A percentile compares a stretch with the other conserved stretches of the same genome.
Conservation (phyloP, 2,888 invertebrate species). For the Chrysolina oricalcia region DNA sequence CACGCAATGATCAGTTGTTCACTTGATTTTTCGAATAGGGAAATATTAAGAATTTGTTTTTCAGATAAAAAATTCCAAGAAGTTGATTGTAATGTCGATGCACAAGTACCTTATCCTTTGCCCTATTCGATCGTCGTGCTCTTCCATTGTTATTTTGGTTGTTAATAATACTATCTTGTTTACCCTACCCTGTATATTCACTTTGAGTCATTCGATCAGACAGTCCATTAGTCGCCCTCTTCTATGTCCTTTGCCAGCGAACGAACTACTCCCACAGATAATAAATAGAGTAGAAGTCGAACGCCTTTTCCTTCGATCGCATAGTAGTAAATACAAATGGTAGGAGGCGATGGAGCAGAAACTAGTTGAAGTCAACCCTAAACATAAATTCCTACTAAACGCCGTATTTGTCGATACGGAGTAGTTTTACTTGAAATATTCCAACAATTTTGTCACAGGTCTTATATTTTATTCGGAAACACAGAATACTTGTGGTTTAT, state of each 20-base stretch:
- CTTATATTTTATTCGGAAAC: background rate
- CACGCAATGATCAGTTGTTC: no score
- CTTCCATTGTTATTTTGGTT: no score
- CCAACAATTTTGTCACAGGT: background rate
- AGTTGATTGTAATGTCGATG: no score
- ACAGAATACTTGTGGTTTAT: no score
- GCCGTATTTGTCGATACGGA: constrained; percentile 44
- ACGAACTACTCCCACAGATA: constrained; percentile 13
- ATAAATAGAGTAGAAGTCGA: constrained; percentile 28
- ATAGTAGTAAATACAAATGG: constrained; percentile 50
- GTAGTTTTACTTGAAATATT: background rate
- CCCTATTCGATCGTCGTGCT: no score
- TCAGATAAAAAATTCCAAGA: no score
- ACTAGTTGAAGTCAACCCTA: constrained; percentile 48
- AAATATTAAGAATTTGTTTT: no score
- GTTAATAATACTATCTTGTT: no score
- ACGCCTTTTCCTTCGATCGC: constrained; percentile 29
- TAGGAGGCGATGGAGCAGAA: constrained; percentile 46
- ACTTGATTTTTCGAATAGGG: no score
- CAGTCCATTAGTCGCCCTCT: constrained; percentile 7
- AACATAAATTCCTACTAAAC: constrained; percentile 47
- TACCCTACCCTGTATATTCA: background rate
- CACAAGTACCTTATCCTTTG: no score
- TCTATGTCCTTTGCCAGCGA: constrained; percentile 1
- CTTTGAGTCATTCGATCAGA: background rate